Evolutionary conservation across 2,888 invertebrate genomes (phyloP).

Genomic region (Drosophila buzzatii): DNA sequence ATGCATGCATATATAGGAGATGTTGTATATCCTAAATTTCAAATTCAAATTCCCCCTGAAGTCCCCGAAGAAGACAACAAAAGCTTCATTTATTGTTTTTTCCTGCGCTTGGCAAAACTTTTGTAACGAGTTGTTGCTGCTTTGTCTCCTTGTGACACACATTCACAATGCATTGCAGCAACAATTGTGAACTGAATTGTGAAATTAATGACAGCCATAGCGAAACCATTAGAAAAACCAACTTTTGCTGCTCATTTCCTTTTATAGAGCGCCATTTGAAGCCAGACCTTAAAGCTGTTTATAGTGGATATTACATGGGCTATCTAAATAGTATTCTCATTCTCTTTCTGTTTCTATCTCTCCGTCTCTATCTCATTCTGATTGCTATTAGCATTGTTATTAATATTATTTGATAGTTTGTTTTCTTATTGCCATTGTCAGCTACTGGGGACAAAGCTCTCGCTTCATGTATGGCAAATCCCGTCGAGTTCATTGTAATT

Average conservation of each 20-base stretch:
- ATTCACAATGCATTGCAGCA: conserved; percentile 28
- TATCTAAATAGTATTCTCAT: not conserved
- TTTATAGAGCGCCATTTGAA: not conserved
- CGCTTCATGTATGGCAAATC: not conserved
- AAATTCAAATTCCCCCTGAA: conserved; percentile 27
- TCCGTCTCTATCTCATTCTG: not conserved
- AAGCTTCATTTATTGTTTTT: conserved; percentile 33
- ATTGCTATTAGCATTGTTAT: not conserved
- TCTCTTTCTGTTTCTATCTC: not conserved
- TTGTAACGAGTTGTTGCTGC: conserved; percentile 7
- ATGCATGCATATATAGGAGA: not conserved
- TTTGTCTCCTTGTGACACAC: conserved; percentile 15
- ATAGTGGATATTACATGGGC: not conserved
- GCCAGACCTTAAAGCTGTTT: not conserved
- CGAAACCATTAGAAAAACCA: conserved; percentile 35
- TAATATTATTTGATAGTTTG: not conserved
- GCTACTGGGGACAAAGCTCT: not conserved
- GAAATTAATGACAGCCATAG: conserved; percentile 29
- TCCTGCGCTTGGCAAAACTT: conserved; percentile 11
- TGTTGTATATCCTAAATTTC: conserved; percentile 32
- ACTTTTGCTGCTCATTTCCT: not conserved
- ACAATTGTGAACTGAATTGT: conserved; percentile 40
- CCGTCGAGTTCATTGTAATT: not conserved
- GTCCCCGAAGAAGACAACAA: conserved; percentile 31
- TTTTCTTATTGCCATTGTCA: not conserved